Conservation (phyloP, 2,888 invertebrate species). For the Uropetala carovei region DNA sequence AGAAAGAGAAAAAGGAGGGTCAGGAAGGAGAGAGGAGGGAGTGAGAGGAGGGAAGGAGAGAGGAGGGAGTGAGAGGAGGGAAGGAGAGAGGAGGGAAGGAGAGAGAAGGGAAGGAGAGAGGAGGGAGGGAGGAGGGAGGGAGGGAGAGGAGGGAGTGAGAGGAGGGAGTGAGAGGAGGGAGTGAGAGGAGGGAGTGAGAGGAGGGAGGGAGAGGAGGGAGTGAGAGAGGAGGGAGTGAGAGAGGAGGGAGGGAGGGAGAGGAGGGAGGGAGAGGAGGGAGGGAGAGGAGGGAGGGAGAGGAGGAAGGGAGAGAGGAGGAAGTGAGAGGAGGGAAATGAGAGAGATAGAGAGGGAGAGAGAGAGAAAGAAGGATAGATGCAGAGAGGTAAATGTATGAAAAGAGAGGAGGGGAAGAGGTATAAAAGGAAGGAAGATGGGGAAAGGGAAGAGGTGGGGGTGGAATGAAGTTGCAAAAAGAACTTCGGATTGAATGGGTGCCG, state of each 20-base stretch:
- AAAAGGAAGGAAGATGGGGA: neutral
- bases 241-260: too few relatives aligned
- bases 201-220: too few relatives aligned
- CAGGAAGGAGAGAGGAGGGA: conserved; percentile 7
- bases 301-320: neutral
- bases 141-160: neutral
- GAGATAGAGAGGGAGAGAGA: neutral
- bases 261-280: too few relatives aligned
- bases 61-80: too few relatives aligned
- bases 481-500: neutral
- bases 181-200: too few relatives aligned
- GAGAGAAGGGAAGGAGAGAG: neutral
- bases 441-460: neutral
- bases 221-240: too few relatives aligned
- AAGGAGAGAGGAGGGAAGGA: too few relatives aligned
- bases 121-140: neutral
- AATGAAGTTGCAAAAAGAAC: too few relatives aligned
- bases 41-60: neutral
- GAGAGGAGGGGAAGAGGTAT: neutral
- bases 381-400: neutral
- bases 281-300: neutral
- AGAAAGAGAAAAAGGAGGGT: neutral
- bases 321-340: neutral
- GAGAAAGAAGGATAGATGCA: neutral
- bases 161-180: neutral